phyloP scores from a whole-genome alignment of 1,140 invertebrate genomes.

The Tetramorium simillimum region DNA sequence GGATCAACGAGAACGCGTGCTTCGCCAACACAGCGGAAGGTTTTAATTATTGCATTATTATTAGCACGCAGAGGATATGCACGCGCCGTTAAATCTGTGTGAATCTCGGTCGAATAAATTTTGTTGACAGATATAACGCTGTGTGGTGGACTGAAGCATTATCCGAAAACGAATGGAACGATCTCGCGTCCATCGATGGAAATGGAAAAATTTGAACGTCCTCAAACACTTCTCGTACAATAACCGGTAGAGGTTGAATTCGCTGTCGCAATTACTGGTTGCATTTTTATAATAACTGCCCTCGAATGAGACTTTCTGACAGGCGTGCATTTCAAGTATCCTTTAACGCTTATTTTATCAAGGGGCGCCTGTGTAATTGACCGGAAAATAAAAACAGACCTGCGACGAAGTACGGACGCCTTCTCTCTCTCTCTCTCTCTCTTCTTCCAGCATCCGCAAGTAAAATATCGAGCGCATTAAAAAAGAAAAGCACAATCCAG shows the following conservation, averaged over 20 bases:
- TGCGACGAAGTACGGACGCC: neutral
- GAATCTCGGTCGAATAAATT: neutral
- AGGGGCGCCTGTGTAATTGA: neutral
- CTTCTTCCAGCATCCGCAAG: neutral
- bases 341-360: slow-evolving; percentile 20
- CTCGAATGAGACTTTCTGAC: neutral
- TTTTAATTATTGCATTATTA: neutral
- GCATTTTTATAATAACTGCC: neutral
- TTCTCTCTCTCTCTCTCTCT: neutral
- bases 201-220: neutral
- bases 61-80: neutral
- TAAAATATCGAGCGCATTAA: neutral
- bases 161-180: neutral
- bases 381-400: neutral
- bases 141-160: neutral
- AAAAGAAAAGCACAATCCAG: neutral
- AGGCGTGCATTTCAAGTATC: neutral
- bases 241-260: neutral
- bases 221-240: neutral
- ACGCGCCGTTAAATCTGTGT: neutral
- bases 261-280: neutral
- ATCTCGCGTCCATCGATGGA: neutral
- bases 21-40: neutral
- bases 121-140: neutral
- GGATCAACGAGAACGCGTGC: neutral